These are phyloP conservation scores for Apeltes quadracus DNA, from an alignment of 2,113 vertebrate species.

Conservation along the genomic window DNA sequence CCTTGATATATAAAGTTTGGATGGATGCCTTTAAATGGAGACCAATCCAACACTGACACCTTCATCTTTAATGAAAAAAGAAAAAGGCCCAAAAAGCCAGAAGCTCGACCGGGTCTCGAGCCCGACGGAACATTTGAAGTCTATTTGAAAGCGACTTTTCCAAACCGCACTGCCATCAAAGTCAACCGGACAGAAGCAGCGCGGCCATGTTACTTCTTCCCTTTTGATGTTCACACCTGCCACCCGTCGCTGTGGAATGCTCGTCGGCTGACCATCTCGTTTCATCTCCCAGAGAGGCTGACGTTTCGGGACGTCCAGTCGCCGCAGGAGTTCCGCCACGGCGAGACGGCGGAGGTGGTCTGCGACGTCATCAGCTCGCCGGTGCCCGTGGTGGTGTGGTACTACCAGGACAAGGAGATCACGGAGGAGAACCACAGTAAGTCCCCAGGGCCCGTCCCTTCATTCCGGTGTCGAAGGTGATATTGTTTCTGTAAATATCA, in stretches of 20 bases:
- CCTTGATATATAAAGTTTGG: not conserved
- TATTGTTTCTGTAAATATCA: no score
- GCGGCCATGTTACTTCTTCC: not conserved
- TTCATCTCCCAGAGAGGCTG: constrained; percentile 88
- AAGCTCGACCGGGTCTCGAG: not conserved
- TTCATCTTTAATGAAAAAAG: not conserved
- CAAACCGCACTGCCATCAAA: not conserved
- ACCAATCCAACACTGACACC: not conserved
- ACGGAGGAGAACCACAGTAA: constrained; percentile 90
- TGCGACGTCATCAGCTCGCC: constrained; percentile 94
- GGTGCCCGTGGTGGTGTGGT: constrained; percentile 93
- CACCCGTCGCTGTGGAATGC: constrained; percentile 29
- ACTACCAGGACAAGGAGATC: constrained; percentile 92
- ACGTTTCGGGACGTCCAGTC: constrained; percentile 90
- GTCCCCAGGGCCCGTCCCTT: constrained; percentile 66
- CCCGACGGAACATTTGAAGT: constrained; percentile 11
- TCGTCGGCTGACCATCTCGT: constrained; percentile 6
- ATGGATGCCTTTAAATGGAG: not conserved
- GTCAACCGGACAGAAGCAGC: not conserved
- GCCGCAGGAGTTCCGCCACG: constrained; percentile 94
- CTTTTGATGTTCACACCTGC: constrained; percentile 47
- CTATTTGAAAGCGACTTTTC: constrained; percentile 11
- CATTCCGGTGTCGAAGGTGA: no score
- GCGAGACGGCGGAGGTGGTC: constrained; percentile 92
- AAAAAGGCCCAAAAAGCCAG: constrained; percentile 3